These are phyloP conservation scores for Exocentrus adspersus DNA, from an alignment of 2,888 invertebrate species.

Conservation along the genomic window DNA sequence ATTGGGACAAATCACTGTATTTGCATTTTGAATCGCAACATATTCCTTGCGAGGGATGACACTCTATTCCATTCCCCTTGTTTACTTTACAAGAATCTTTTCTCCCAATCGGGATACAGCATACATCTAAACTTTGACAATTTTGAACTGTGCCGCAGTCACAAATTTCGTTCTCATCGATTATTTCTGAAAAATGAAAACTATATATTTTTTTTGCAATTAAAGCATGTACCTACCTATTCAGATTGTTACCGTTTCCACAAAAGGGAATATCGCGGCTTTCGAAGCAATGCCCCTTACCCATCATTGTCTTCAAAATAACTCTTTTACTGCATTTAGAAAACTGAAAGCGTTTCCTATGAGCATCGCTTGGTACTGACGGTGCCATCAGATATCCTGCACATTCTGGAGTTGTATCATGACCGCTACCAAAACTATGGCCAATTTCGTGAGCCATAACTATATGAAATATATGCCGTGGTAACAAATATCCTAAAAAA, in stretches of 20 bases:
- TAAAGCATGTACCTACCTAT: neutral
- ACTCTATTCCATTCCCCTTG: constrained; percentile 55
- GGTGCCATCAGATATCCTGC: constrained; percentile 66
- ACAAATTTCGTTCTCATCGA: constrained; percentile 76
- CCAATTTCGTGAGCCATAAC: constrained; percentile 58
- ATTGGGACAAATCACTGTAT: constrained; percentile 43
- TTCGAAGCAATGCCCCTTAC: constrained; percentile 66
- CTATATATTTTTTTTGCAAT: too few species aligned
- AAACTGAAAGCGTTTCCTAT: constrained; percentile 62
- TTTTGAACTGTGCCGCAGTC: constrained; percentile 72
- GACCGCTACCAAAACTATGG: constrained; percentile 68
- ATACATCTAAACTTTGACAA: constrained; percentile 64
- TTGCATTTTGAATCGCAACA: constrained; percentile 65
- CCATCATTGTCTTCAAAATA: constrained; percentile 64
- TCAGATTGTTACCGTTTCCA: constrained; percentile 64
- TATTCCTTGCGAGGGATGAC: constrained; percentile 68
- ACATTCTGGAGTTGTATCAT: constrained; percentile 63
- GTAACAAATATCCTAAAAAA: constrained; percentile 52
- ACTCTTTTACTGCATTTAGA: constrained; percentile 66
- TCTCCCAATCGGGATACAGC: constrained; percentile 65
- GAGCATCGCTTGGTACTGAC: constrained; percentile 60
- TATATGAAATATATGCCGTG: constrained; percentile 63
- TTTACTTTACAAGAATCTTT: constrained; percentile 66
- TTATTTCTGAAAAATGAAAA: constrained; percentile 63
- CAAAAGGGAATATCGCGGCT: constrained; percentile 65